These are phyloP conservation scores for Mermis nigrescens DNA, from an alignment of 2,888 invertebrate genomes.

Conservation along the genomic window DNA sequence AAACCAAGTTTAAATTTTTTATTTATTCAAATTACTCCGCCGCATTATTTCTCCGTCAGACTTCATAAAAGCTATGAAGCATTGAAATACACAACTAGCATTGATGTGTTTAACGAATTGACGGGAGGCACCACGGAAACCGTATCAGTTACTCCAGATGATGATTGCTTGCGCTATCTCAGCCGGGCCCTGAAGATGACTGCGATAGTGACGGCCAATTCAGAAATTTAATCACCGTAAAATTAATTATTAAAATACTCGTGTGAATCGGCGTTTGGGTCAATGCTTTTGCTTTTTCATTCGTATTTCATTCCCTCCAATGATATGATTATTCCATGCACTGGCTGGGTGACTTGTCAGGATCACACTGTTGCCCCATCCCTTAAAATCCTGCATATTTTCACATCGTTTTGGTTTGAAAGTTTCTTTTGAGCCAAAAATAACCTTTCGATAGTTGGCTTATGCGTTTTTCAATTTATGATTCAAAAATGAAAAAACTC, in stretches of 20 bases:
- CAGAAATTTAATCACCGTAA: neutral
- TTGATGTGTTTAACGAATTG: constrained; percentile 10
- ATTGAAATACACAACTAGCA: constrained; percentile 41
- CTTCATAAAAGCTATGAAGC: constrained; percentile 81
- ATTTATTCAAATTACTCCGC: neutral
- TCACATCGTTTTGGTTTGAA: no score
- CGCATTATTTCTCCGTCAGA: constrained; percentile 36
- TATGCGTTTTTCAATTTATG: no score
- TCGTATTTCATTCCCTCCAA: neutral
- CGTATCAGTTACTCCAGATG: neutral
- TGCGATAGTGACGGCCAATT: neutral
- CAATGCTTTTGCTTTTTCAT: neutral
- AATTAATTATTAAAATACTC: no score
- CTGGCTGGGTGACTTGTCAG: no score
- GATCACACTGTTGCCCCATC: no score
- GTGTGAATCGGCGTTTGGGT: no score
- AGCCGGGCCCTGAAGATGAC: constrained; percentile 2
- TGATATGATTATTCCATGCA: no score
- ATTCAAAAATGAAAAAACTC: no score
- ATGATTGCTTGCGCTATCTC: neutral
- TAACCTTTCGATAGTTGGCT: no score
- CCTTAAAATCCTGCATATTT: no score
- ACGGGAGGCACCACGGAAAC: constrained; percentile 11
- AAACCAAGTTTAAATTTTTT: no score
- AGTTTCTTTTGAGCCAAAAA: no score